Conservation (phyloP, 2,797 vertebrate species). For the Chloroceryle amazona region DNA sequence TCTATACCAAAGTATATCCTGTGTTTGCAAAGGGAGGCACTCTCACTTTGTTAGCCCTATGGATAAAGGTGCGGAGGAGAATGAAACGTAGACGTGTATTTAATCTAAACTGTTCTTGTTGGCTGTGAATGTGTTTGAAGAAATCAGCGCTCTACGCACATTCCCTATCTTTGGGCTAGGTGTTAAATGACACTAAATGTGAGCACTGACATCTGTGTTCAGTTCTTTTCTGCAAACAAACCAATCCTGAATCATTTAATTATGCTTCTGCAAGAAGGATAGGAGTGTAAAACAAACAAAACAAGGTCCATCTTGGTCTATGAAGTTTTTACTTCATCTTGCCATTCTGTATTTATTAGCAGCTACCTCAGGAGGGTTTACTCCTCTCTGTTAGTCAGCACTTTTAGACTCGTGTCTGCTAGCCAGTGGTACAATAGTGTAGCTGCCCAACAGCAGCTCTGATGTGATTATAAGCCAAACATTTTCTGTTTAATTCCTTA, state of each 20-base stretch:
- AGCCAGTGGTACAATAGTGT: not conserved
- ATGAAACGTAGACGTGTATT: not conserved
- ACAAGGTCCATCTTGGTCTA: fast-evolving
- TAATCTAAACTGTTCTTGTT: not conserved
- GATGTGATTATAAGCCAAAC: not conserved
- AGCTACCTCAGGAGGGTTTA: not conserved
- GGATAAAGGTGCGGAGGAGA: not conserved
- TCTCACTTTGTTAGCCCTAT: not conserved
- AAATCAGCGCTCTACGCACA: not conserved
- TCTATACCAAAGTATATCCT: not conserved
- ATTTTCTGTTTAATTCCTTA: not conserved
- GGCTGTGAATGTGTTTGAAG: not conserved
- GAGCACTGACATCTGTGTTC: not conserved
- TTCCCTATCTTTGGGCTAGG: not conserved
- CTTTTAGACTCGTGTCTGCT: not conserved
- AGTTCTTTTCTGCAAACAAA: not conserved
- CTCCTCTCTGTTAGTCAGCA: not conserved
- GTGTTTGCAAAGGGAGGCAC: not conserved
- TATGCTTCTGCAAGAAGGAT: not conserved
- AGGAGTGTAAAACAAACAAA: not conserved
- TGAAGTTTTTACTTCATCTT: not conserved
- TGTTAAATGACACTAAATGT: not conserved
- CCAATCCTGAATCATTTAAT: not conserved
- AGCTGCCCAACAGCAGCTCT: not conserved
- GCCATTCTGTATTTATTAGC: not conserved